These are phyloP conservation scores for Atrichornis clamosus DNA, from an alignment of 2,113 vertebrate species.

Conservation along the genomic window DNA sequence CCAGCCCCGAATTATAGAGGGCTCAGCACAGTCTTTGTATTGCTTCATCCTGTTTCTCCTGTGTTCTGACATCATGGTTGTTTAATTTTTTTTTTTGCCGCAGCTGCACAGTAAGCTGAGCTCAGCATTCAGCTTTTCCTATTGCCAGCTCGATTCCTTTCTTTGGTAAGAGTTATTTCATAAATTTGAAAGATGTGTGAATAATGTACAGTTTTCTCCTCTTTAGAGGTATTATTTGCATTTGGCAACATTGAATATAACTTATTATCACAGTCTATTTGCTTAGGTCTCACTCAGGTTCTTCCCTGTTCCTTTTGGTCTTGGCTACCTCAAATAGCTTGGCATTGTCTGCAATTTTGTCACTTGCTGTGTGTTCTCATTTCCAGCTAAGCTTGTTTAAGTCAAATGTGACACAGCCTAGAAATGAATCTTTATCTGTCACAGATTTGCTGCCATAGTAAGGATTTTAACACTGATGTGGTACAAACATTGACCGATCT, in stretches of 20 bases:
- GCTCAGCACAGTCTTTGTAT: constrained; percentile 23
- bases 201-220: background rate
- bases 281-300: background rate
- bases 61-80: background rate
- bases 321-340: background rate
- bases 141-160: background rate
- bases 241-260: constrained; percentile 8
- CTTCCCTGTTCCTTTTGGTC: background rate
- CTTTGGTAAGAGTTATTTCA: constrained; percentile 8
- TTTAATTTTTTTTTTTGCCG: background rate
- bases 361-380: background rate
- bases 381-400: constrained; percentile 1
- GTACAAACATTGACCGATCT: background rate
- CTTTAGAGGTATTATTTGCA: constrained; percentile 16
- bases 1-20: background rate
- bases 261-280: background rate
- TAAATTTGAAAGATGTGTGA: constrained; percentile 26
- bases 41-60: constrained; percentile 3
- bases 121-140: constrained; percentile 56
- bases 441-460: background rate
- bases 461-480: background rate
- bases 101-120: constrained; percentile 55
- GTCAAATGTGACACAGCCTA: background rate
- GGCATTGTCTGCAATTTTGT: background rate
- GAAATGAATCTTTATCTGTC: background rate